These are phyloP conservation scores for Odiellus spinosus DNA, from an alignment of 2,888 invertebrate species.

Conservation along the genomic window DNA sequence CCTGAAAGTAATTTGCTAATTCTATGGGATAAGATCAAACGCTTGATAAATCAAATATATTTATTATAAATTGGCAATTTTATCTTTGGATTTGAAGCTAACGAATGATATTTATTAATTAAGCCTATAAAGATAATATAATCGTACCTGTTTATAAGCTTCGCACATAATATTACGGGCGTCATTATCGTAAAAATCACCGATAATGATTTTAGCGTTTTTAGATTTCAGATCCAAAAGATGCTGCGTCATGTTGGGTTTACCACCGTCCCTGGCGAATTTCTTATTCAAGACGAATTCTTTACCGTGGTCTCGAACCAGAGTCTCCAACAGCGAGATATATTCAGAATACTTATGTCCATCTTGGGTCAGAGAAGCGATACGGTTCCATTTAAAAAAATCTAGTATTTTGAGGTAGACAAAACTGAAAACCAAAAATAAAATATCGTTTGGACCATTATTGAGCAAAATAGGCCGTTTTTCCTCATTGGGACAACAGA, in stretches of 20 bases:
- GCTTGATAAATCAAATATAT: too few relatives aligned
- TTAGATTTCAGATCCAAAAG: constrained; percentile 46
- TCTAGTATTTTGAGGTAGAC: constrained; percentile 48
- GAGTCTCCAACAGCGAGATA: constrained; percentile 49
- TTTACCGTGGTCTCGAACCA: constrained; percentile 44
- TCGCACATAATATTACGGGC: constrained; percentile 62
- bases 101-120: constrained; percentile 1
- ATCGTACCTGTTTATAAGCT: constrained; percentile 42
- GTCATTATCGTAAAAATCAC: constrained; percentile 50
- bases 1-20: too few relatives aligned
- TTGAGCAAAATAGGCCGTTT: background rate
- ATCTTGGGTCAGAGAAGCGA: constrained; percentile 61
- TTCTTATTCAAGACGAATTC: constrained; percentile 50
- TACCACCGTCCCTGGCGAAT: constrained; percentile 43
- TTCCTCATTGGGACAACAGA: background rate
- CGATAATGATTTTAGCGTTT: constrained; percentile 57
- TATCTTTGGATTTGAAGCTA: too few relatives aligned
- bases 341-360: constrained; percentile 63
- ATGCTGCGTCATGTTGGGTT: constrained; percentile 45
- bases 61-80: too few relatives aligned
- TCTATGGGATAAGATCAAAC: too few relatives aligned
- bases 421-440: constrained; percentile 30
- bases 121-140: background rate
- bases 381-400: constrained; percentile 46
- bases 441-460: background rate